phyloP scores from a whole-genome alignment of 2,113 vertebrate genomes.

The Pteruthius melanotis region DNA sequence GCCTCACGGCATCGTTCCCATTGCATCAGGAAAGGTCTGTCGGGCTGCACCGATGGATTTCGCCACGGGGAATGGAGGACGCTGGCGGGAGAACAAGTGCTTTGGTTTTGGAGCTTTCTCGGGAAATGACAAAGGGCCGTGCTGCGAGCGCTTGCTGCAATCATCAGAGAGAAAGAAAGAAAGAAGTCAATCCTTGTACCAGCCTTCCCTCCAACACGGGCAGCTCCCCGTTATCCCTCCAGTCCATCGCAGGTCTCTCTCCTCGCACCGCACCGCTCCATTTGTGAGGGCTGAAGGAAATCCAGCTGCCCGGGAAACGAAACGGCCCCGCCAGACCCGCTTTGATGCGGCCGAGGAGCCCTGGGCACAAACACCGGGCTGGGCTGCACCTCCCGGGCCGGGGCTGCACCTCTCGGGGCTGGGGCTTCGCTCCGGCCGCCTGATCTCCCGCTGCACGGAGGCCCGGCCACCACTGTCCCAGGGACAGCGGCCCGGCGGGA shows the following conservation, averaged over 20 bases:
- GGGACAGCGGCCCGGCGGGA: neutral
- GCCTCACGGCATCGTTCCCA: conserved; percentile 68
- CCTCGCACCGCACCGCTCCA: neutral
- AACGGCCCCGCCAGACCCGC: neutral
- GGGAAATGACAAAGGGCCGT: neutral
- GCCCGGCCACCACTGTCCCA: fast-evolving
- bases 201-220: neutral
- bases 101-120: neutral
- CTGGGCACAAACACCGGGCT: neutral
- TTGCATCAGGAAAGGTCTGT: neutral
- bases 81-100: fast-evolving
- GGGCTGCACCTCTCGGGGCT: neutral
- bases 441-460: neutral
- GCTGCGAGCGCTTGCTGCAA: neutral
- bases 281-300: neutral
- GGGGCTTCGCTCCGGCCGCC: neutral
- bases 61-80: fast-evolving
- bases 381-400: neutral
- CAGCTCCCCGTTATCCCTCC: neutral
- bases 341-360: neutral
- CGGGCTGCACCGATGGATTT: neutral
- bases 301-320: neutral
- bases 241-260: neutral
- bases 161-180: neutral
- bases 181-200: neutral